Evolutionary conservation across 2,888 invertebrate genomes (phyloP).

Genomic region (Cataglyphis cursor): DNA sequence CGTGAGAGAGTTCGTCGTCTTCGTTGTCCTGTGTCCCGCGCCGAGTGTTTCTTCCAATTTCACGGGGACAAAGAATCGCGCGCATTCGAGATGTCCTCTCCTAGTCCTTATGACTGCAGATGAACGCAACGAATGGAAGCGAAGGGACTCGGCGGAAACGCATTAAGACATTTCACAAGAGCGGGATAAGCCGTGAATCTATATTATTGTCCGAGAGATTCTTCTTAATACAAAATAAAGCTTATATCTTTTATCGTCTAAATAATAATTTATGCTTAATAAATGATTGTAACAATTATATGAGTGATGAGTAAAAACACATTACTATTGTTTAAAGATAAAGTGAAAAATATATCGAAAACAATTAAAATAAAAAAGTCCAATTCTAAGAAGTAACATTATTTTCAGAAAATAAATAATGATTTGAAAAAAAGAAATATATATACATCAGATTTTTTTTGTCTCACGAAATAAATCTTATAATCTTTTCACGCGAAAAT

Average conservation of each 20-base stretch:
- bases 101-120: slow-evolving; percentile 52
- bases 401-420: neutral
- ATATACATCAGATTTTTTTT: neutral
- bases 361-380: neutral
- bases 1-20: slow-evolving; percentile 46
- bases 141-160: slow-evolving; percentile 27
- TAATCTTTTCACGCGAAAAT: slow-evolving; percentile 27
- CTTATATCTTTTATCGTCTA: neutral
- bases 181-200: slow-evolving; percentile 20
- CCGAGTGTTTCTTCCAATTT: slow-evolving; percentile 43
- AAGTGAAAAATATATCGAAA: neutral
- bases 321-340: neutral
- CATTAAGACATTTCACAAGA: slow-evolving; percentile 6
- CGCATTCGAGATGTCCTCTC: slow-evolving; percentile 39
- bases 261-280: neutral
- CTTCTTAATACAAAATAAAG: neutral
- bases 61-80: slow-evolving; percentile 54
- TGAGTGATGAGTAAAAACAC: neutral
- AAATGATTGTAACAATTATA: neutral
- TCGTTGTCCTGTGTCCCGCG: slow-evolving; percentile 40
- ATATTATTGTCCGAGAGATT: slow-evolving; percentile 10
- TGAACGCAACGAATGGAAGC: slow-evolving; percentile 48
- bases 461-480: slow-evolving; percentile 5
- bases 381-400: neutral
- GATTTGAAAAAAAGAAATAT: neutral